These are phyloP conservation scores for Panurus biarmicus DNA, from an alignment of 2,113 vertebrate species.

Conservation along the genomic window DNA sequence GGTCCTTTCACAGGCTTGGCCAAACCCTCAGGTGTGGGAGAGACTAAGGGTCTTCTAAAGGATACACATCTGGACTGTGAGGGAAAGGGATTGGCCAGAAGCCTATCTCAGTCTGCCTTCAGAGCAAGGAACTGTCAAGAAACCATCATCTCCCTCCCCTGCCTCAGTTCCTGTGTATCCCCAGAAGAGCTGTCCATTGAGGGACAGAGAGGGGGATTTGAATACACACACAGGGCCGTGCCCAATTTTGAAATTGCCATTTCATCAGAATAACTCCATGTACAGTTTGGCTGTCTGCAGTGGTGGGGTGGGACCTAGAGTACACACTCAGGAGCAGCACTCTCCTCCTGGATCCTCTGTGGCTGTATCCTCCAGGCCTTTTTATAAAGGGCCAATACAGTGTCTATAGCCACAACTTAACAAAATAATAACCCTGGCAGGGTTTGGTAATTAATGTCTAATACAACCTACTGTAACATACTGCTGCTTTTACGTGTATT, in stretches of 20 bases:
- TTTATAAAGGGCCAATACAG: neutral
- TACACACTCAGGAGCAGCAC: neutral
- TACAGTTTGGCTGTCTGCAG: neutral
- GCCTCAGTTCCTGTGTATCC: neutral
- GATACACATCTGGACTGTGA: neutral
- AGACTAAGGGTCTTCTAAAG: neutral
- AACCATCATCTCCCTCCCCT: neutral
- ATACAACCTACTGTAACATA: neutral
- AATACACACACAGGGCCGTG: accelerated
- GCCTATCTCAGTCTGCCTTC: neutral
- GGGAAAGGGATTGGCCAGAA: accelerated
- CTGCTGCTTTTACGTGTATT: neutral
- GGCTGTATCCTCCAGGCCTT: neutral
- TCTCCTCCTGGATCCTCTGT: neutral
- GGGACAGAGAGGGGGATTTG: neutral
- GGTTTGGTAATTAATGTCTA: neutral
- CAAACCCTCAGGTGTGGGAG: neutral
- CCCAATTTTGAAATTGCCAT: neutral
- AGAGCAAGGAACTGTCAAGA: neutral
- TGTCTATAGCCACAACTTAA: neutral
- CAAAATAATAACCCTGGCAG: neutral
- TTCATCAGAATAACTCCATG: neutral
- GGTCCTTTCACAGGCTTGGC: neutral
- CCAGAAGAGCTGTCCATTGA: neutral
- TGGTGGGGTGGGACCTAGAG: neutral